Evolutionary conservation across 2,888 invertebrate species (phyloP).

Genomic region (Melitaea athalia): DNA sequence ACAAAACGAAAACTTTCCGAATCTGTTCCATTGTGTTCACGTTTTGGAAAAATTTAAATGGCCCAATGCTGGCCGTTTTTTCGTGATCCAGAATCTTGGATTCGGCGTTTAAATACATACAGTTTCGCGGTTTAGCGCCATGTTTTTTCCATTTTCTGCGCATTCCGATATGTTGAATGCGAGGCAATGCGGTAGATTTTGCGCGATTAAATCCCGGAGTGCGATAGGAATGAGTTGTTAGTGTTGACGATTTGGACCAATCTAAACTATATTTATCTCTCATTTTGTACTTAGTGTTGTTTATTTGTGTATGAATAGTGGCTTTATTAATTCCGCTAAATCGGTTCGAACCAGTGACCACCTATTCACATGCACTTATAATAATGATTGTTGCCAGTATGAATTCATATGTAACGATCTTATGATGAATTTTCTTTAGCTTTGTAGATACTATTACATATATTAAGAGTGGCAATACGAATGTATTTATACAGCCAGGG

Average conservation of each 20-base stretch:
- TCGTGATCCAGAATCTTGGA: slow-evolving; percentile 71
- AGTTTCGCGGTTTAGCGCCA: slow-evolving; percentile 81
- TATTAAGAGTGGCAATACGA: slow-evolving; percentile 82
- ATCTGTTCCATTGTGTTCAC: slow-evolving; percentile 82
- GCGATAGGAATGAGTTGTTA: slow-evolving; percentile 77
- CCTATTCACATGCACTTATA: slow-evolving; percentile 22
- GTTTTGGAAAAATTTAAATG: slow-evolving; percentile 82
- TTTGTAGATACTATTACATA: slow-evolving; percentile 42
- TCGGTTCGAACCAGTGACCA: slow-evolving; percentile 46
- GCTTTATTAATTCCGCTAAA: slow-evolving; percentile 50
- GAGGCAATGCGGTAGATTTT: slow-evolving; percentile 72
- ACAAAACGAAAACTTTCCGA: slow-evolving; percentile 63
- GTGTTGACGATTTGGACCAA: slow-evolving; percentile 71
- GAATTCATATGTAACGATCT: slow-evolving; percentile 2
- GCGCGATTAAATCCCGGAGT: slow-evolving; percentile 73
- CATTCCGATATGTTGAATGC: slow-evolving; percentile 73
- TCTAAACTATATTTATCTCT: slow-evolving; percentile 31
- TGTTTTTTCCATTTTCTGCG: slow-evolving; percentile 81
- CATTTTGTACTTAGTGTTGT: slow-evolving; percentile 19
- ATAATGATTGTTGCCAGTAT: slow-evolving; percentile 9
- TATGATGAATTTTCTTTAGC: slow-evolving; percentile 7
- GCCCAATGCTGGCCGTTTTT: slow-evolving; percentile 72
- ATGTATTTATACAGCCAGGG: slow-evolving; percentile 81
- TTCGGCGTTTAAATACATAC: slow-evolving; percentile 82
- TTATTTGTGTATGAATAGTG: slow-evolving; percentile 24